Conservation (phyloP, 2,113 vertebrate species). For the Alligator sinensis region DNA sequence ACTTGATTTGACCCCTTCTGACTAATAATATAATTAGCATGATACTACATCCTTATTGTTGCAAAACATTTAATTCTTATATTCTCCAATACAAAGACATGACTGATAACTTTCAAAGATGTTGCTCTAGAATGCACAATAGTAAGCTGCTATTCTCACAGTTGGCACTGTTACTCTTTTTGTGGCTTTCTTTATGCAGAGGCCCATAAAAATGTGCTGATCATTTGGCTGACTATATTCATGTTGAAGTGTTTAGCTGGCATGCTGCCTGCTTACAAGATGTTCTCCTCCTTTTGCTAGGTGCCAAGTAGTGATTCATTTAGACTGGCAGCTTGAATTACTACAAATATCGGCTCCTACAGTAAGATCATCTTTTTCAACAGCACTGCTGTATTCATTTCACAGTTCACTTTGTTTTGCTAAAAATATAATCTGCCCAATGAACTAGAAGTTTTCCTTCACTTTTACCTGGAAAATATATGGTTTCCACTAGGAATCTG, state of each 20-base stretch:
- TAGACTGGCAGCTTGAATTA: neutral
- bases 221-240: neutral
- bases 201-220: neutral
- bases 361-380: slow-evolving; percentile 25
- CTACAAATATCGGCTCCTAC: neutral
- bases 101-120: neutral
- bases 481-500: neutral
- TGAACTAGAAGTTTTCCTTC: neutral
- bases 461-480: neutral
- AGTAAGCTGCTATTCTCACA: neutral
- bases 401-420: neutral
- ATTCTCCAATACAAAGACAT: neutral
- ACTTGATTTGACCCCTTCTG: neutral
- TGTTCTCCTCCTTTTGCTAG: neutral
- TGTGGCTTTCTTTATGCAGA: rapidly evolving
- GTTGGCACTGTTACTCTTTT: neutral
- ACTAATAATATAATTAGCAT: neutral
- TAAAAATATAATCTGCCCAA: neutral
- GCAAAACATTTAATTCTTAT: neutral
- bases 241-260: slow-evolving; percentile 12
- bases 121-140: neutral
- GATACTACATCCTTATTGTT: neutral
- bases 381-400: neutral
- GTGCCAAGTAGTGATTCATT: slow-evolving; percentile 48
- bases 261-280: slow-evolving; percentile 1